Conservation (phyloP, 2,888 invertebrate genomes). For the Teleiodes luculella region DNA sequence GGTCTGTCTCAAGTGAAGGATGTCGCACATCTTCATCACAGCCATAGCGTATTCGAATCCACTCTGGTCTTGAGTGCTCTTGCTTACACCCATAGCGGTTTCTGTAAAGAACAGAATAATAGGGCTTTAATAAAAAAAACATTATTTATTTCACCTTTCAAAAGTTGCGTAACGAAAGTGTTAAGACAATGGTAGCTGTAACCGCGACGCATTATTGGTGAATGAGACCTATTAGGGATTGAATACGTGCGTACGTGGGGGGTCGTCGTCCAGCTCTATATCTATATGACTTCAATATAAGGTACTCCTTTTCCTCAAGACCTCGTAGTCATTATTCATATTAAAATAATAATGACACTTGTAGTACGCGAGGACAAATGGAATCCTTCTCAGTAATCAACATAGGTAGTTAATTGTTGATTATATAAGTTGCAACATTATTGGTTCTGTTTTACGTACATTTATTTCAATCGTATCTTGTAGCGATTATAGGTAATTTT, state of each 20-base stretch:
- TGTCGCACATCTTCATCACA: constrained; percentile 94
- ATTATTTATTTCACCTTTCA: too few relatives aligned
- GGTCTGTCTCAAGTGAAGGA: constrained; percentile 89
- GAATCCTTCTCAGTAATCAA: neutral
- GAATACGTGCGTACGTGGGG: constrained; percentile 55
- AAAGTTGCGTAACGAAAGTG: constrained; percentile 41
- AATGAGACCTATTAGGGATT: constrained; percentile 61
- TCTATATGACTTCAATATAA: constrained; percentile 36
- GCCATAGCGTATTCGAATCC: constrained; percentile 92
- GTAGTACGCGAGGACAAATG: neutral
- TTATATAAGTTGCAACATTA: neutral
- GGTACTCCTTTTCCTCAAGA: constrained; percentile 34
- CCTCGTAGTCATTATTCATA: neutral
- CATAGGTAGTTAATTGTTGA: neutral
- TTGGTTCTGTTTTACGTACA: neutral
- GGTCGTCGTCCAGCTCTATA: constrained; percentile 62
- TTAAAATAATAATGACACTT: neutral
- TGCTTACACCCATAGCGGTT: constrained; percentile 93
- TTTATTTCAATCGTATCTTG: neutral
- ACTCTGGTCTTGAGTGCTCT: constrained; percentile 87
- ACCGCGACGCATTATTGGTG: constrained; percentile 46
- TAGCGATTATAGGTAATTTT: neutral
- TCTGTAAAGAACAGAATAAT: constrained; percentile 66
- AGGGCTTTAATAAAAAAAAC: too few relatives aligned
- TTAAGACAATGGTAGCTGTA: constrained; percentile 35